Evolutionary conservation across 2,113 vertebrate species (phyloP), one percentile per base, ranked within the genome.

Genomic region (Calypte anna): DNA sequence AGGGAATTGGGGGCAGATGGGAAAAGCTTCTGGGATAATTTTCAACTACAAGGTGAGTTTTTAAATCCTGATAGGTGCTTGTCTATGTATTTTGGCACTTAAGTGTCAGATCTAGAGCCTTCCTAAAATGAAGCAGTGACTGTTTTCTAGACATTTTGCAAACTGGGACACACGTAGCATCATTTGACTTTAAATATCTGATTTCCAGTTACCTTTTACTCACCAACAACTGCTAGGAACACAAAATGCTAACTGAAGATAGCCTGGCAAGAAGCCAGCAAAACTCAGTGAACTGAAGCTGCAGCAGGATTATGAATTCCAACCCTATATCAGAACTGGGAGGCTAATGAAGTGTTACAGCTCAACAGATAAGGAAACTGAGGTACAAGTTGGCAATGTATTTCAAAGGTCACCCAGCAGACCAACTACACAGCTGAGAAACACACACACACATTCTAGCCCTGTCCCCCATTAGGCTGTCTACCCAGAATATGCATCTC

Each of bases 331-430:
- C 53, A 44, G 10, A 87, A 14, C 44, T 9, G 44, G 21, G 38
- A 44, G 31, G 21, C 66, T 63, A 63, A 44, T 5, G 8, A 43
- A 77, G 64, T 48, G 12, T 27, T 78, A 7, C 0, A 61, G 62
- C 36, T n/a, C 44, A 22, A 54, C 40, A 67, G 24, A 22, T 13
- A 43, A 70, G 53, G 70, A 90, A 87, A 75, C 11, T 17, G 58
- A 61, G 58, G 70, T 9, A 53, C 38, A 44, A 76, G 15, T 0
- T 16, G 22, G 73, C 69, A 78, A 80, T 12, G 13, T 48, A 21
- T 78, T 75, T 91, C 91, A 84, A 91, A 85, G 88, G 82, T 95
- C 87, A 91, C 50, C 5, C 62, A 82, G 36, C 53, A 46, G 53
- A 57, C 13, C 62, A 79, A 24, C 44, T 13, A 8, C 70, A 43